Evolutionary conservation across 2,888 invertebrate genomes (phyloP).

Genomic region (Apomyelois bistriatella): DNA sequence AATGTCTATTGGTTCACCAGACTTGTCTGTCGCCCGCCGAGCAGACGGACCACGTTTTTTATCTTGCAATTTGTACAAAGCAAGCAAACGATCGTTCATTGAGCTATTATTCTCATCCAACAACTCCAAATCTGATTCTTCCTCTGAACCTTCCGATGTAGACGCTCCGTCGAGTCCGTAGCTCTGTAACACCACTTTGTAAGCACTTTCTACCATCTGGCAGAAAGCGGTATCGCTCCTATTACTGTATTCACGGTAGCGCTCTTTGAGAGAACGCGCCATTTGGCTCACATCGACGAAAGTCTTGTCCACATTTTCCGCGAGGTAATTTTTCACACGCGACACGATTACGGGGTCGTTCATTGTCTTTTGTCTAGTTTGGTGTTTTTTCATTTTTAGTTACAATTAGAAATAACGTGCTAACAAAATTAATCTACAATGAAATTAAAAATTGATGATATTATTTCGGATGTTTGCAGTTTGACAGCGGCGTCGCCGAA

Average conservation of each 20-base stretch:
- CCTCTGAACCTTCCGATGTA: slow-evolving; percentile 80
- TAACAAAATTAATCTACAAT: slow-evolving; percentile 7
- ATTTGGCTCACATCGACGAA: slow-evolving; percentile 91
- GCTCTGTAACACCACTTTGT: slow-evolving; percentile 85
- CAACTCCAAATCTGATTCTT: slow-evolving; percentile 84
- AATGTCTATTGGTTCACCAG: slow-evolving; percentile 71
- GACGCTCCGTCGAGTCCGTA: slow-evolving; percentile 82
- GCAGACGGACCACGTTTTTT: slow-evolving; percentile 63
- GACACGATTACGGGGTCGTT: slow-evolving; percentile 80
- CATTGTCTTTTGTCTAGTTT: slow-evolving; percentile 67
- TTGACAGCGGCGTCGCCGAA: slow-evolving; percentile 60
- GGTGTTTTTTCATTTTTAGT: slow-evolving; percentile 69
- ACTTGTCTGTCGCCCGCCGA: slow-evolving; percentile 56
- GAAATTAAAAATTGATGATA: slow-evolving; percentile 24
- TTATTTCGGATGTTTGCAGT: slow-evolving; percentile 38
- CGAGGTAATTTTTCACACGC: slow-evolving; percentile 86
- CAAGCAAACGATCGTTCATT: slow-evolving; percentile 78
- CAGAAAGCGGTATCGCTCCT: slow-evolving; percentile 90
- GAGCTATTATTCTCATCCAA: slow-evolving; percentile 91
- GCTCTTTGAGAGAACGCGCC: slow-evolving; percentile 88
- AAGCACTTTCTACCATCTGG: slow-evolving; percentile 87
- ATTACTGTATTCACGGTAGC: slow-evolving; percentile 87
- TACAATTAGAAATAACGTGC: background rate
- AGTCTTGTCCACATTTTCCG: slow-evolving; percentile 88
- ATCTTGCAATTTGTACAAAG: slow-evolving; percentile 75